These are phyloP conservation scores for Chironomus tepperi DNA, from an alignment of 1,140 invertebrate species.

Conservation along the genomic window DNA sequence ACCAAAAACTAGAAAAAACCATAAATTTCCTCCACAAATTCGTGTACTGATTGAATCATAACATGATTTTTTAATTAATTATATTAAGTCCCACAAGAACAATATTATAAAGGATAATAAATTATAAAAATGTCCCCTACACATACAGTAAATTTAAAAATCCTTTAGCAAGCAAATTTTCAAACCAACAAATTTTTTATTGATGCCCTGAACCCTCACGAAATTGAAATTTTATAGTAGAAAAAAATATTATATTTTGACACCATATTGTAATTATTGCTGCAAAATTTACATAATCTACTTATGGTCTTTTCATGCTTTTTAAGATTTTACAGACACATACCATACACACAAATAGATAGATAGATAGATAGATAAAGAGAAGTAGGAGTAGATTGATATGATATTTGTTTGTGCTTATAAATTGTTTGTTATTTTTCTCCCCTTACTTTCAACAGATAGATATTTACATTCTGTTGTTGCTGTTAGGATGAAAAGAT, in stretches of 20 bases:
- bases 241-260: constrained; percentile 17
- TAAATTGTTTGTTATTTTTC: not conserved
- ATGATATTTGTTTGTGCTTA: constrained; percentile 1
- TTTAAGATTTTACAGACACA: not conserved
- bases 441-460: not conserved
- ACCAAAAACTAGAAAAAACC: not conserved
- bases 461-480: not conserved
- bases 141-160: not conserved
- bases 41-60: not conserved
- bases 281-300: constrained; percentile 20
- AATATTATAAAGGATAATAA: no score
- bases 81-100: no score
- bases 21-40: not conserved
- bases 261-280: constrained; percentile 20
- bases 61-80: not conserved
- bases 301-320: not conserved
- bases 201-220: not conserved
- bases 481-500: not conserved
- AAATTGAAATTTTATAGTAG: not conserved
- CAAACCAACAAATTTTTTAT: not conserved
- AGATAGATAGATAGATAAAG: no score
- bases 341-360: not conserved
- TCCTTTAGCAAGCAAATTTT: constrained; percentile 21
- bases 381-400: not conserved
- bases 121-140: no score